Evolutionary conservation across 2,888 invertebrate species (phyloP), one percentile per base, ranked within the genome.

Genomic region (Folsomia candida): DNA sequence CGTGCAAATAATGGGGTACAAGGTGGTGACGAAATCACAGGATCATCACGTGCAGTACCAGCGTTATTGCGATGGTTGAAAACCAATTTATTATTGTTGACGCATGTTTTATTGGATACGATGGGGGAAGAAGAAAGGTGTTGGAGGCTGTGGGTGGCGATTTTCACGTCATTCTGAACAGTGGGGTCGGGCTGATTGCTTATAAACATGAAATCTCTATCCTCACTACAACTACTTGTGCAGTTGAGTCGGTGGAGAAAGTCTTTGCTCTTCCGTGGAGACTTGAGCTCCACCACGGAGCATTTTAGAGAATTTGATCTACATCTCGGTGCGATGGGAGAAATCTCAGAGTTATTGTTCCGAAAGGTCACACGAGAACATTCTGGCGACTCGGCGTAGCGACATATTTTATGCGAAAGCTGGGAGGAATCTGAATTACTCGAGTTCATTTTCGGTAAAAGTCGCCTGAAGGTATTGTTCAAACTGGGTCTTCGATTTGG

Each of bases 141-240:
- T 9, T 9, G 4, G 4, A 37, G 14, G 4, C 37, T 37, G 54
- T 54, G 54, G 4, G 22, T 47, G 18, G 47, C 6, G 54, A 54
- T 22, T 20, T 18, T 54, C 6, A 18, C 22, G 20, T 54, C 54
- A 4, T 54, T n/a, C 6, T 54, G 20, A 4, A 6, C 29, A 29
- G 37, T 62, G 11, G 62, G 62, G 27, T 62, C 62, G 3, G 62
- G 62, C 29, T 62, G 62, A 29, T 27, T 62, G 62, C 62, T 62
- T 54, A 54, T 54, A 22, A 29, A 29, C 24, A 27, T 27, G 29
- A 29, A 20, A 29, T 29, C 28, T 60, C 26, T 9, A 29, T 20
- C 37, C 6, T 29, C 62, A 29, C 20, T 27, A 6, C 25, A 6
- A 27, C 9, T 29, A 27, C 9, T 29, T 28, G 27, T 29, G 20